Evolutionary conservation across 2,797 vertebrate species (phyloP), one percentile per base, ranked within the genome.

Genomic region (Clarias laeviceps): DNA sequence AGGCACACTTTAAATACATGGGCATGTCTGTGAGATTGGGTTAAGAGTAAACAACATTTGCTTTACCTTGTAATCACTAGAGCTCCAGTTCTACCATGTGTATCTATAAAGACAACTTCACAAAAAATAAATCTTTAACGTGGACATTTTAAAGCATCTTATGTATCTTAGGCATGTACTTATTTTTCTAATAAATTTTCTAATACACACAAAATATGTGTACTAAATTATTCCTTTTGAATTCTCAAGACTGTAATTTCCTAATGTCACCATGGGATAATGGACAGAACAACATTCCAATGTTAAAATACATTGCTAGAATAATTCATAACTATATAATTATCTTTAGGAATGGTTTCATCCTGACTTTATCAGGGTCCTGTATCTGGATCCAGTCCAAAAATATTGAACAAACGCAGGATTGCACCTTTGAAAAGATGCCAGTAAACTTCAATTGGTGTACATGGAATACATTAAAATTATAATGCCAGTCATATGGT

Each of bases 31-130:
- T 2, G 8, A 37, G 32, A 62, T 40, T 64, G 15, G 4, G 8
- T 80, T 50, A 27, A 65, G 24, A 45, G 15, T 64, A 80, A 80
- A 65, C 22, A 62, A 79, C 59, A n/a, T 40, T 57, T 62, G 57
- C 22, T 62, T 62, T 34, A 62, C 59, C 22, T 62, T 17, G 34
- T 62, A 79, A 62, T 34, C 34, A 62, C 32, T 37, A 37, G 76
- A n/a, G 59, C 56, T 24, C 22, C 57, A 62, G 34, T 62, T 79
- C 32, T 40, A 62, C 22, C 34, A n/a, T 34, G n/a, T 24, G 56
- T 57, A 15, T 78, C 76, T 61, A 37, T 61, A 24, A 61, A 61
- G 20, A 5, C 5, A 12, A 37, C 32, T 61, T 59, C 18, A 59
- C 74, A 57, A 59, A 76, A 59, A 59, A 32, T 56, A 1, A 17